phyloP scores from a whole-genome alignment of 1,140 invertebrate species.

The Lanistes nyassanus region DNA sequence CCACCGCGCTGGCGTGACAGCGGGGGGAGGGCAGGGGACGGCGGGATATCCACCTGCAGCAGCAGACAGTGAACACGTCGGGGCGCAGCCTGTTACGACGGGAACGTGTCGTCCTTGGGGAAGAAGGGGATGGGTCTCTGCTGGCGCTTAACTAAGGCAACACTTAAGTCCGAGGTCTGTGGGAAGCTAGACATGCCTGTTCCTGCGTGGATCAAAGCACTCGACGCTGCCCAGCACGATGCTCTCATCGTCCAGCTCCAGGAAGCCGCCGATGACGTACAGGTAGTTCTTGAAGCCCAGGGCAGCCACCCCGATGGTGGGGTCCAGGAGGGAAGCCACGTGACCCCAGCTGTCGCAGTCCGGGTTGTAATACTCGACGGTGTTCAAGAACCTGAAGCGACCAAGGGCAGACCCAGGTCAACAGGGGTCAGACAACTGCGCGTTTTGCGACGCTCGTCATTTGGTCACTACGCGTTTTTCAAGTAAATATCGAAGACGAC shows the following conservation, averaged over 20 bases:
- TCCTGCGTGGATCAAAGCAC: conserved; percentile 43
- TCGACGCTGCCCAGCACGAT: conserved; percentile 37
- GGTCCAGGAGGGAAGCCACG: conserved; percentile 31
- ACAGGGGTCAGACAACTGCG: too few species aligned
- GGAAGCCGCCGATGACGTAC: conserved; percentile 39
- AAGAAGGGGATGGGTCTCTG: too few species aligned
- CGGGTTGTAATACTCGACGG: conserved; percentile 43
- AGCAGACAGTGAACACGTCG: too few species aligned
- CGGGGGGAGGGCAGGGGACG: conserved; percentile 31
- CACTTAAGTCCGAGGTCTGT: too few species aligned
- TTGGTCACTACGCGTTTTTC: not conserved
- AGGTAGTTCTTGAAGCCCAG: conserved; percentile 32
- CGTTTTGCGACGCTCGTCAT: not conserved
- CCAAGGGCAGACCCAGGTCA: not conserved
- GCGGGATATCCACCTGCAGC: conserved; percentile 35
- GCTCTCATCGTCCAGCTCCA: conserved; percentile 29
- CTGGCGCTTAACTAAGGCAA: too few species aligned
- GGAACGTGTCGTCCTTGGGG: too few species aligned
- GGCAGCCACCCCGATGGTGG: conserved; percentile 35
- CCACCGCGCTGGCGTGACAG: conserved; percentile 34
- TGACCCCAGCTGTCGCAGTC: conserved; percentile 36
- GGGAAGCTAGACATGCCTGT: conserved; percentile 36
- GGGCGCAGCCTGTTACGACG: too few species aligned
- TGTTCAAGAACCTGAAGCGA: conserved; percentile 27
- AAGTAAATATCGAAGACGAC: too few species aligned